These are phyloP conservation scores for Chironomus riparius DNA, from an alignment of 2,888 invertebrate species.

Conservation along the genomic window DNA sequence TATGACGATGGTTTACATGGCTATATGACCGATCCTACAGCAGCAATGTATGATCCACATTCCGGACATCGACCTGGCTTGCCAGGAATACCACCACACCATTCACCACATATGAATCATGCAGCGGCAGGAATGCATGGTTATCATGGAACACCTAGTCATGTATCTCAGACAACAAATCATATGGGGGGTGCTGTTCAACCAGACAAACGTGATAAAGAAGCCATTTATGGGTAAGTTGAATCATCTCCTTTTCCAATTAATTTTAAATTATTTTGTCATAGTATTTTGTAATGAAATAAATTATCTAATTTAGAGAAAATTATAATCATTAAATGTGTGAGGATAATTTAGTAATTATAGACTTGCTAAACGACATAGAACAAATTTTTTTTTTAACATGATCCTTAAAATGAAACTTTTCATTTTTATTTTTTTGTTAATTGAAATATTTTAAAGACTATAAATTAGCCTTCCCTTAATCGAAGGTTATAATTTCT, in stretches of 20 bases:
- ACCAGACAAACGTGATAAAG: conserved; percentile 95
- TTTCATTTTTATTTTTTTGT: too few species aligned
- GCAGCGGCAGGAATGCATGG: conserved; percentile 52
- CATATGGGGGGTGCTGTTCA: conserved; percentile 72
- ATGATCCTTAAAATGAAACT: too few species aligned
- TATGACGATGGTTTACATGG: conserved; percentile 92
- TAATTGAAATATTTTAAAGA: not conserved
- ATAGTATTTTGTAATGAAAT: not conserved
- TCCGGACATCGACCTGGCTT: conserved; percentile 52
- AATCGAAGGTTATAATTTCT: not conserved
- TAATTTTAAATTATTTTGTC: not conserved
- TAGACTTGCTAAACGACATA: not conserved
- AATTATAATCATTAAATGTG: not conserved
- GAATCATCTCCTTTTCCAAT: not conserved
- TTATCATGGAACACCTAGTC: conserved; percentile 60
- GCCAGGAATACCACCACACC: conserved; percentile 59
- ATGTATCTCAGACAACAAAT: conserved; percentile 74
- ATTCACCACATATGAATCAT: conserved; percentile 72
- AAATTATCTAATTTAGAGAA: not conserved
- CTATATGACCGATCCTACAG: conserved; percentile 69
- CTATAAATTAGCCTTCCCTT: not conserved
- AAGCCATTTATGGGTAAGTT: conserved; percentile 90
- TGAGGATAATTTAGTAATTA: not conserved
- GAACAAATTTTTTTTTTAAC: too few species aligned
- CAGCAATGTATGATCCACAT: conserved; percentile 68